Evolutionary conservation across 2,113 vertebrate species (phyloP).

Genomic region (Acanthisitta chloris): DNA sequence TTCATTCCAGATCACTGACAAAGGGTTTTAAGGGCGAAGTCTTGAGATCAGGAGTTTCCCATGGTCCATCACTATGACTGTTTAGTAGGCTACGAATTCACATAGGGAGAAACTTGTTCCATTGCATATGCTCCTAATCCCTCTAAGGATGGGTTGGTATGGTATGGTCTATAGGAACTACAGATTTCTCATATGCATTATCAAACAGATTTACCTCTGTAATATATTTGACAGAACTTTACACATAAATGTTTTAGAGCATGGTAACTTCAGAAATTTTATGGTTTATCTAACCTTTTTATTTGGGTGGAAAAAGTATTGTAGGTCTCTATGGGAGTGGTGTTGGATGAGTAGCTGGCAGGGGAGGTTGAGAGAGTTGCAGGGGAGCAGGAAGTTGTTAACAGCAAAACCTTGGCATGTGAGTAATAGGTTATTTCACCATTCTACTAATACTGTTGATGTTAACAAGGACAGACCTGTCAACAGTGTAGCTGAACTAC

Average conservation of each 20-base stretch:
- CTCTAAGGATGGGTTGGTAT: too few relatives aligned
- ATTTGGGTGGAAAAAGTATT: background rate
- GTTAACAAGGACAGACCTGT: slow-evolving; percentile 22
- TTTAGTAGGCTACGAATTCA: background rate
- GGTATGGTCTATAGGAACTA: background rate
- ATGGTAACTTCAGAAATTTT: background rate
- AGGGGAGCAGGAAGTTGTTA: background rate
- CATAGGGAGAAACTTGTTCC: background rate
- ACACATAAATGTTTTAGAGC: background rate
- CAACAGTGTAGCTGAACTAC: background rate
- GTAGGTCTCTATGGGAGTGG: background rate
- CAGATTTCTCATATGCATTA: background rate
- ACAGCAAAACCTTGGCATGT: background rate
- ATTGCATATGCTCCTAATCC: background rate
- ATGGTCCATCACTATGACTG: background rate
- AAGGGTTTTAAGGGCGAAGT: background rate
- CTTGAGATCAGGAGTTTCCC: background rate
- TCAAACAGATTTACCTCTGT: background rate
- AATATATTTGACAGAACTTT: background rate
- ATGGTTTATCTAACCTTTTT: background rate
- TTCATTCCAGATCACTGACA: background rate
- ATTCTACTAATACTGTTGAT: background rate
- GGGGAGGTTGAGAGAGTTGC: background rate
- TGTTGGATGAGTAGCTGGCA: background rate
- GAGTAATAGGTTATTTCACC: background rate